A percentile compares a stretch with the other conserved stretches of the same genome.
Conservation (phyloP, 2,113 vertebrate species). For the Antennarius striatus region DNA sequence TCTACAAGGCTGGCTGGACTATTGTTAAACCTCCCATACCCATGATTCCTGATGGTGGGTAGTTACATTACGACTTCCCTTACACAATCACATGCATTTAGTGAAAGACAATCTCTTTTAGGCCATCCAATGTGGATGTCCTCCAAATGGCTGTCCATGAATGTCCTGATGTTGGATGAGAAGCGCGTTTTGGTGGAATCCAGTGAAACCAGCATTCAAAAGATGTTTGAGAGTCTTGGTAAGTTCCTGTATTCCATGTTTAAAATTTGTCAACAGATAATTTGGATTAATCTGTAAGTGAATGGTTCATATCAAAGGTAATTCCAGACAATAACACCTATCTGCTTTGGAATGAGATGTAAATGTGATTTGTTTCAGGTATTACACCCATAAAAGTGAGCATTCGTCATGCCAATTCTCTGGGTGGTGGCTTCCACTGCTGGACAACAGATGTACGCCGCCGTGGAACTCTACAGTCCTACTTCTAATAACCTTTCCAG, state of each 20-base stretch:
- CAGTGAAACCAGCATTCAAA: conserved; percentile 91
- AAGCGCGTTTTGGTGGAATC: conserved; percentile 98
- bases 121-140: conserved; percentile 99
- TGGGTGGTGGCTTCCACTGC: conserved; percentile 99
- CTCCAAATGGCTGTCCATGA: conserved; percentile 99
- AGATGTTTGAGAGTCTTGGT: conserved; percentile 98
- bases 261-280: not conserved
- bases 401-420: conserved; percentile 95
- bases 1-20: no score
- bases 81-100: not conserved
- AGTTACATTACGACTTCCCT: conserved; percentile 1
- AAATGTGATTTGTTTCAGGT: conserved; percentile 74
- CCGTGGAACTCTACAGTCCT: conserved; percentile 91
- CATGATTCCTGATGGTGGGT: conserved; percentile 91
- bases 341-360: not conserved
- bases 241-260: conserved; percentile 49
- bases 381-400: conserved; percentile 91
- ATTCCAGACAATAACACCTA: not conserved
- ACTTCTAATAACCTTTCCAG: conserved; percentile 85
- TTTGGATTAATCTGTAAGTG: not conserved
- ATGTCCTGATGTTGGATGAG: conserved; percentile 96
- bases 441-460: conserved; percentile 97
- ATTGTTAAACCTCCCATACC: no score
- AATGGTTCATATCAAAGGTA: not conserved
- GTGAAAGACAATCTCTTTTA: conserved; percentile 45